Conservation (phyloP, 2,888 invertebrate species). For the Mallateleia sp. region DNA sequence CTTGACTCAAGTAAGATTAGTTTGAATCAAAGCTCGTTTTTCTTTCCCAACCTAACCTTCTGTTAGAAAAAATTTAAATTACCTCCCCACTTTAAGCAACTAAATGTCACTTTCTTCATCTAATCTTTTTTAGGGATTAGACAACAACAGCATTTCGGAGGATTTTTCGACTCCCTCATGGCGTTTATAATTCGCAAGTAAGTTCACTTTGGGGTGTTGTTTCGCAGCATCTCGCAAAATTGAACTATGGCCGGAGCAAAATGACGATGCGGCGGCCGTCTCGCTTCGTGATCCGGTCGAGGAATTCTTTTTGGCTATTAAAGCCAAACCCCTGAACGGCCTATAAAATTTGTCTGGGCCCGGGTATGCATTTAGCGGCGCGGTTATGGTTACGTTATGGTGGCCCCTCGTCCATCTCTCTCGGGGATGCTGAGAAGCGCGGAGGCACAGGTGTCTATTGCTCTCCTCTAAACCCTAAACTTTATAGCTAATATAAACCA, state of each 20-base stretch:
- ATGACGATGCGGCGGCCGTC: slow-evolving; percentile 67
- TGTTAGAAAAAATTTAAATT: too few species aligned
- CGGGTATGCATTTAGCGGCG: slow-evolving; percentile 86
- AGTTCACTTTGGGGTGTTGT: slow-evolving; percentile 1
- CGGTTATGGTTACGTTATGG: slow-evolving; percentile 87
- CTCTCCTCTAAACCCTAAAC: slow-evolving; percentile 56
- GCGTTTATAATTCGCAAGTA: slow-evolving; percentile 10
- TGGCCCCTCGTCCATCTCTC: slow-evolving; percentile 65
- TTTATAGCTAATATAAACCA: slow-evolving; percentile 71
- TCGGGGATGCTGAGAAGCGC: slow-evolving; percentile 13
- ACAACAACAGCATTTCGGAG: too few species aligned
- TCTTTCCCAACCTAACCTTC: too few species aligned
- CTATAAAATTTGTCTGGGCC: slow-evolving; percentile 89
- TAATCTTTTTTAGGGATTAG: too few species aligned
- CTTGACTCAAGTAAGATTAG: too few species aligned
- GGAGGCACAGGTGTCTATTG: slow-evolving; percentile 78
- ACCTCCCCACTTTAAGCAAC: too few species aligned
- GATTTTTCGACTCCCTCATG: too few species aligned
- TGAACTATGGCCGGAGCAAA: slow-evolving; percentile 39
- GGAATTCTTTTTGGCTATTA: slow-evolving; percentile 88
- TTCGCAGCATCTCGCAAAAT: slow-evolving; percentile 4
- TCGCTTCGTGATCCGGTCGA: slow-evolving; percentile 77
- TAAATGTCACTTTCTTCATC: too few species aligned
- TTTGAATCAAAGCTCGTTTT: too few species aligned
- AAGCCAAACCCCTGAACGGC: slow-evolving; percentile 88